Base-by-base conservation (phyloP, 2,888 invertebrate genomes). In the Steinernema carpocapsae region DNA sequence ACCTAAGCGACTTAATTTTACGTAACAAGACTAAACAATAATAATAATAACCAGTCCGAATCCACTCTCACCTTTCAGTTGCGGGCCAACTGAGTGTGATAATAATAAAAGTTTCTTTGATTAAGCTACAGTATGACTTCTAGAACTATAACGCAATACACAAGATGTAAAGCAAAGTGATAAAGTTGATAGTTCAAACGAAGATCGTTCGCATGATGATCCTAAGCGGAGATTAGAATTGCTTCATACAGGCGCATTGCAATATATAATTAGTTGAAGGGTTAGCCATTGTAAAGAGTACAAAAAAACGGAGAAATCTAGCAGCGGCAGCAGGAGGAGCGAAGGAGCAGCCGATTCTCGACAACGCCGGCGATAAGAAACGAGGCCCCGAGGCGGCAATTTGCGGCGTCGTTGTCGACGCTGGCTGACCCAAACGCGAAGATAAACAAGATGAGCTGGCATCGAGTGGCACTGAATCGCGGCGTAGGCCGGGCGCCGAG, bases 391-490 rank as follows among this genome's bases (percentile, higher is more conserved):
- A 64, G 64, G 64, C 64, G 64, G 26, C 24, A 19, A 37, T 26
- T 56, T 22, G 56, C 56, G 26, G 22, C 56, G 56, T 26, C 56
- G 64, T 64, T 10, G 37, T 37, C 37, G 37, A 37, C 37, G 37
- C 37, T 37, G 37, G 37, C 10, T 64, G 32, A 64, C 64, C 64
- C 64, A 32, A 17, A 32, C 32, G 64, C 32, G 64, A 64, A 64
- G 64, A 64, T 64, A 64, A 64, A 64, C 64, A 64, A 64, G 24
- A 56, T 14, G 64, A 26, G 32, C 17, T 64, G 64, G 32, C 64
- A 64, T 64, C 32, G 64, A 64, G 64, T 64, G 64, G 64, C 64
- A 64, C 64, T 26, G 64, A 64, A 64, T 64, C 64, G 56, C 22
- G n/a, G 56, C 26, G 37, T 37, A 3, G 10, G 10, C 37, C 37